Conservation (phyloP, 2,797 vertebrate genomes). For the Triplophysa yarkandensis region DNA sequence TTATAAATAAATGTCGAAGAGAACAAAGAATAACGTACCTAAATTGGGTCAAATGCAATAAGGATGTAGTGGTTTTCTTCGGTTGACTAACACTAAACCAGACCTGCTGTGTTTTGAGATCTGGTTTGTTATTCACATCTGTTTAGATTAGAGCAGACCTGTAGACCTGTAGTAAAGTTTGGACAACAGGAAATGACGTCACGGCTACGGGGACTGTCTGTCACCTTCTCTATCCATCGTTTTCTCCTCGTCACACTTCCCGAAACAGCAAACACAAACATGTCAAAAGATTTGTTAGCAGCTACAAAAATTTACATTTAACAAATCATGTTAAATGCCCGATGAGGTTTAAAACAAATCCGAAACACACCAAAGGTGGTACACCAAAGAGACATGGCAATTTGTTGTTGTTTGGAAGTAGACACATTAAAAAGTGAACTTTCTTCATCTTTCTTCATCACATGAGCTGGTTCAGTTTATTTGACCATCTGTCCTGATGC, state of each 20-base stretch:
- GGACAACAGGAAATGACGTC: conserved; percentile 49
- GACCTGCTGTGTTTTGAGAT: conserved; percentile 32
- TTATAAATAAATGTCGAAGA: conserved; percentile 11
- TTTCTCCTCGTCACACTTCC: conserved; percentile 6
- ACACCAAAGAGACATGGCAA: background rate
- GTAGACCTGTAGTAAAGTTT: conserved; percentile 36
- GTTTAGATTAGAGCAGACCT: conserved; percentile 30
- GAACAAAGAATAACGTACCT: conserved; percentile 18
- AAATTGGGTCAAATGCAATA: background rate
- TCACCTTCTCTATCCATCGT: conserved; percentile 31
- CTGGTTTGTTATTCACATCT: conserved; percentile 25
- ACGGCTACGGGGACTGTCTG: conserved; percentile 3
- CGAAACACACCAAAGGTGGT: background rate
- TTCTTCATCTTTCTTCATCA: background rate
- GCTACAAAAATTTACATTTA: conserved; percentile 1
- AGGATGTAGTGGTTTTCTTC: conserved; percentile 12
- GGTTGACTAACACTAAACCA: background rate
- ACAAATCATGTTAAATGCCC: conserved; percentile 10
- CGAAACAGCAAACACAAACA: conserved; percentile 14
- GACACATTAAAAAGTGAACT: background rate
- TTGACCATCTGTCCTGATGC: background rate
- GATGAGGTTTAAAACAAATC: conserved; percentile 7
- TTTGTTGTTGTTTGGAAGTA: conserved; percentile 13
- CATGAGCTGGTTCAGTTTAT: background rate
- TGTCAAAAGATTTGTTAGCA: conserved; percentile 31